These are phyloP conservation scores for Clinocottus analis DNA, from an alignment of 2,113 vertebrate species.

Conservation along the genomic window DNA sequence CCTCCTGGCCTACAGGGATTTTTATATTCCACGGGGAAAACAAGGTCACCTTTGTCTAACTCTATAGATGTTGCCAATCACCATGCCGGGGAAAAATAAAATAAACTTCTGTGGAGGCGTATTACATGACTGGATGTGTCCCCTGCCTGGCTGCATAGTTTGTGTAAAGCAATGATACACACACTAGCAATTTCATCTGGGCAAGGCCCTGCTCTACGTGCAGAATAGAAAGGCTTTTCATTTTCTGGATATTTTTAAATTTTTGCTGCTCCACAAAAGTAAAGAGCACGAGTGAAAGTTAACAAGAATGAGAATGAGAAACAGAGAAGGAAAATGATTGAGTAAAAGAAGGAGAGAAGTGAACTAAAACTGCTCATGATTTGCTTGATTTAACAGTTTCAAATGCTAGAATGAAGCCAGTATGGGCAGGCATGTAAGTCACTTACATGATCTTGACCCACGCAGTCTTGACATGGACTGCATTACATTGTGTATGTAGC, in stretches of 20 bases:
- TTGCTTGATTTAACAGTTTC: constrained; percentile 22
- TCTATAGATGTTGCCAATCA: constrained; percentile 16
- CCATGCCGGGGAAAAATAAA: constrained; percentile 5
- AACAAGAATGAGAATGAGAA: constrained; percentile 15
- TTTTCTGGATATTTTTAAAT: constrained; percentile 45
- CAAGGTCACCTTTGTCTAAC: constrained; percentile 19
- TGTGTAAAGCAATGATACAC: constrained; percentile 20
- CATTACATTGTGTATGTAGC: neutral
- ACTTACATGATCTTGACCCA: neutral
- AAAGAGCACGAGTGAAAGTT: constrained; percentile 1
- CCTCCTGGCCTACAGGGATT: constrained; percentile 16
- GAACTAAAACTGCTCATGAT: constrained; percentile 17
- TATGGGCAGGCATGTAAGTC: neutral
- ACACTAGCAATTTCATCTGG: constrained; percentile 29
- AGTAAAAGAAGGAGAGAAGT: neutral
- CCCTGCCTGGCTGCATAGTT: constrained; percentile 7
- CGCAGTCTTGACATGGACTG: constrained; percentile 4
- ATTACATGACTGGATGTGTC: constrained; percentile 16
- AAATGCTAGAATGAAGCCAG: constrained; percentile 14
- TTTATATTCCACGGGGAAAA: constrained; percentile 36
- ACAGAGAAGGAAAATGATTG: neutral
- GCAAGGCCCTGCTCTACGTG: neutral
- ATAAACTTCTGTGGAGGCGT: constrained; percentile 6
- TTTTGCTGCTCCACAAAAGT: constrained; percentile 26
- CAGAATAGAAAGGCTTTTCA: constrained; percentile 27